Conservation (phyloP, 2,888 invertebrate genomes). For the Aspidapion aeneum region DNA sequence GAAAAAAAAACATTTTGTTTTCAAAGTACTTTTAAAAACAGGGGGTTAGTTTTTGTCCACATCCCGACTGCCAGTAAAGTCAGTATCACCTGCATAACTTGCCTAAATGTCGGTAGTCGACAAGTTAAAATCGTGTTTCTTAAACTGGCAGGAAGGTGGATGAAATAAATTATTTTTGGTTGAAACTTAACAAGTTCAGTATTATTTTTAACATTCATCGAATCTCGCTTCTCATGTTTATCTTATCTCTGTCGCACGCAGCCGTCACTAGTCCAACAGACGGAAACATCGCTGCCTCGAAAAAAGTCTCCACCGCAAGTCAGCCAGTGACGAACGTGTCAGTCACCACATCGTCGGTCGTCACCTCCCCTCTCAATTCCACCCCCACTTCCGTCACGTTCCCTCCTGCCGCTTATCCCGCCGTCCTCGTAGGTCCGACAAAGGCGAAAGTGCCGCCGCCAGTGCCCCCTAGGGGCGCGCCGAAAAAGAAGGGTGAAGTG, state of each 20-base stretch:
- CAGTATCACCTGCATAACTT: too few relatives aligned
- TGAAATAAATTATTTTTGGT: too few relatives aligned
- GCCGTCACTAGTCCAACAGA: constrained; percentile 23
- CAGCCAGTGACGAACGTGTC: constrained; percentile 7
- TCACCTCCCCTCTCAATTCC: constrained; percentile 29
- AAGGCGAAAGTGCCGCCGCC: constrained; percentile 83
- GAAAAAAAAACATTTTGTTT: too few relatives aligned
- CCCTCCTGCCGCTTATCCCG: constrained; percentile 64
- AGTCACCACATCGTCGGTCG: constrained; percentile 7
- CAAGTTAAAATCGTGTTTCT: too few relatives aligned
- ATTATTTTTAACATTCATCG: too few relatives aligned
- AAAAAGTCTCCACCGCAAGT: constrained; percentile 23
- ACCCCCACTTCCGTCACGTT: constrained; percentile 47
- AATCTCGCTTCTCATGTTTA: too few relatives aligned
- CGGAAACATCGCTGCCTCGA: constrained; percentile 15
- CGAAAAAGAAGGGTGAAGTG: constrained; percentile 58
- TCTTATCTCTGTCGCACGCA: constrained; percentile 3
- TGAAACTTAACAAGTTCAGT: too few relatives aligned
- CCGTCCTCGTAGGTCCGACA: constrained; percentile 65
- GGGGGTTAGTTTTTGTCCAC: too few relatives aligned
- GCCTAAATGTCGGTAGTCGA: too few relatives aligned
- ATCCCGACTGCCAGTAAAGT: too few relatives aligned
- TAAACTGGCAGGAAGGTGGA: too few relatives aligned
- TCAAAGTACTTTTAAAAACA: too few relatives aligned
- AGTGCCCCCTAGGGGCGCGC: constrained; percentile 81